These are phyloP conservation scores for Galeruca laticollis DNA, from an alignment of 2,888 invertebrate species.

Conservation along the genomic window DNA sequence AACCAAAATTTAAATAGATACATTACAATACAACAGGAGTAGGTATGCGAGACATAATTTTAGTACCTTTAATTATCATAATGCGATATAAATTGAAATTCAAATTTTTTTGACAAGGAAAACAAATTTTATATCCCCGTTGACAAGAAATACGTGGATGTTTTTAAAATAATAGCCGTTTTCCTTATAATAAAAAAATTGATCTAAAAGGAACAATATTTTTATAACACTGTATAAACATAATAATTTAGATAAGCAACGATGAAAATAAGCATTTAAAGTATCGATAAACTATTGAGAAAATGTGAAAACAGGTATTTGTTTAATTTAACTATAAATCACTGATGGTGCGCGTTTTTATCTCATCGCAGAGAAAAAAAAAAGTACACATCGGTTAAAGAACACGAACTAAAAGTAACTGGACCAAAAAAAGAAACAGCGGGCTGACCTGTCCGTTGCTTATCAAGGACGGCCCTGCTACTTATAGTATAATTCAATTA, in stretches of 20 bases:
- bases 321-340: conserved; percentile 7
- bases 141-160: too few relatives aligned
- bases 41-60: too few relatives aligned
- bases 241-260: not conserved
- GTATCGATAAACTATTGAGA: conserved; percentile 1
- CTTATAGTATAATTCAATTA: conserved; percentile 48
- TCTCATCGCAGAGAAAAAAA: conserved; percentile 1
- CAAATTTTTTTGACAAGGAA: too few relatives aligned
- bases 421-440: conserved; percentile 45
- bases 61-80: too few relatives aligned
- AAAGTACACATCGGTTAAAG: conserved; percentile 10
- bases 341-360: conserved; percentile 1
- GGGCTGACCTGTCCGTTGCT: conserved; percentile 40
- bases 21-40: too few relatives aligned
- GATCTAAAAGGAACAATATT: not conserved
- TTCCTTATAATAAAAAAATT: too few relatives aligned
- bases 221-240: not conserved
- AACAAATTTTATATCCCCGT: too few relatives aligned
- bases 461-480: conserved; percentile 50
- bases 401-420: conserved; percentile 29
- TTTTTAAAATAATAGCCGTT: too few relatives aligned
- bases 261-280: not conserved
- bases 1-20: too few relatives aligned
- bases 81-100: too few relatives aligned
- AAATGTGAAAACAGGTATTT: conserved; percentile 1